Evolutionary conservation across 2,888 invertebrate species (phyloP).

Genomic region (Pheosia tremula): DNA sequence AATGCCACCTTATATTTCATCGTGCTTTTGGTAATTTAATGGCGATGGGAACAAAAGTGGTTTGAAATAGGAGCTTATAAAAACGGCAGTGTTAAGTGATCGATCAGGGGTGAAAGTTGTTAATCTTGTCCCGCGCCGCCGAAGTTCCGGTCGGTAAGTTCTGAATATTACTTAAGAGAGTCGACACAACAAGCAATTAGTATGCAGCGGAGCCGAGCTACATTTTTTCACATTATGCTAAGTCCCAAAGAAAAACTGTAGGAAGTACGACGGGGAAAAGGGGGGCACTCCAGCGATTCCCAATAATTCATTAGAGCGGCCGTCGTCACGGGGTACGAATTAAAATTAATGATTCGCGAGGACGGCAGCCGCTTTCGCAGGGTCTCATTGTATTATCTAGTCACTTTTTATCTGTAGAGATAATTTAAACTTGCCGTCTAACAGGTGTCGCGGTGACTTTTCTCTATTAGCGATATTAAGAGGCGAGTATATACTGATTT

Average conservation of each 20-base stretch:
- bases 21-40: slow-evolving; percentile 39
- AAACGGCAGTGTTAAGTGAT: slow-evolving; percentile 71
- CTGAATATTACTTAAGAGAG: slow-evolving; percentile 65
- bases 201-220: slow-evolving; percentile 76
- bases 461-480: slow-evolving; percentile 59
- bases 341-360: slow-evolving; percentile 84
- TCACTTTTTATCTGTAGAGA: slow-evolving; percentile 76
- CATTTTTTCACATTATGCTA: slow-evolving; percentile 84
- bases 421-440: slow-evolving; percentile 69
- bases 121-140: slow-evolving; percentile 73
- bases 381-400: slow-evolving; percentile 74
- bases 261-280: slow-evolving; percentile 63
- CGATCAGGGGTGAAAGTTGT: slow-evolving; percentile 77
- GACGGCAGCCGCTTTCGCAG: slow-evolving; percentile 68
- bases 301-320: slow-evolving; percentile 82
- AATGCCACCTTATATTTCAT: slow-evolving; percentile 51
- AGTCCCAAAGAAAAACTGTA: slow-evolving; percentile 78
- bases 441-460: slow-evolving; percentile 71
- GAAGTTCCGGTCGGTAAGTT: slow-evolving; percentile 70
- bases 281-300: slow-evolving; percentile 75
- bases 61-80: slow-evolving; percentile 44
- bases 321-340: slow-evolving; percentile 80
- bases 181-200: slow-evolving; percentile 82
- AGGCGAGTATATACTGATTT: slow-evolving; percentile 46
- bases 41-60: slow-evolving; percentile 50